Base-by-base conservation (phyloP, 2,888 invertebrate species). In the Cephus pygmeus region DNA sequence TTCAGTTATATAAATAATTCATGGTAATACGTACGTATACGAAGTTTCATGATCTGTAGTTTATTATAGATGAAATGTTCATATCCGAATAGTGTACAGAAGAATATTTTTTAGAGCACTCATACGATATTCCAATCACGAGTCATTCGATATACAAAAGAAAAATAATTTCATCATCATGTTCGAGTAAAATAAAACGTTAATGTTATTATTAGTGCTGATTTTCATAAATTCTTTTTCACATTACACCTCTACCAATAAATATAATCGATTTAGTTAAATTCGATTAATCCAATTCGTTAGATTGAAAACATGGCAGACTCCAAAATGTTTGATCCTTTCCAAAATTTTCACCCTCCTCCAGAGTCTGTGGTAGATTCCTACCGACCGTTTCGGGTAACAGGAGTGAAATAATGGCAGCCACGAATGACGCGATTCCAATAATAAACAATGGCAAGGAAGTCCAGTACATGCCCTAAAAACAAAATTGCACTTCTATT, bases 341-440 rank as follows among this genome's bases (percentile, higher is more conserved):
- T 0, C 97, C 97, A 84, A 97, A 97, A 83, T 96, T 93, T 92
- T 97, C 97, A 12, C 97, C 97, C 88, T 97, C 97, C 78, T 94
- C 94, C 3, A 97, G 92, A 0, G 97, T 97, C 90, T 97, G 97
- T 0, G 98, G 97, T 90, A 98, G 93, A 86, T 96, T 96, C 36
- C 95, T 95, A 87, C 96, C 96, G 85, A 97, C 93, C 0, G 97
- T 97, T 92, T 98, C 98, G 0, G 97, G 97, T 2, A 98, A 92
- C 85, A 96, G 95, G 3, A 97, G 92, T 69, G 96, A 94, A 23
- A 96, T 89, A 2, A 95, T 87, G 0, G 97, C 97, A 0, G 96
- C 96, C 0, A 93, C 77, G 15, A 97, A 93, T 0, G 97, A 96
- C 73, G 97, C 88, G 0, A 93, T 91, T 1, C 96, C 96, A 73